phyloP scores from a whole-genome alignment of 1,140 invertebrate species.

The Tachypleus tridentatus region DNA sequence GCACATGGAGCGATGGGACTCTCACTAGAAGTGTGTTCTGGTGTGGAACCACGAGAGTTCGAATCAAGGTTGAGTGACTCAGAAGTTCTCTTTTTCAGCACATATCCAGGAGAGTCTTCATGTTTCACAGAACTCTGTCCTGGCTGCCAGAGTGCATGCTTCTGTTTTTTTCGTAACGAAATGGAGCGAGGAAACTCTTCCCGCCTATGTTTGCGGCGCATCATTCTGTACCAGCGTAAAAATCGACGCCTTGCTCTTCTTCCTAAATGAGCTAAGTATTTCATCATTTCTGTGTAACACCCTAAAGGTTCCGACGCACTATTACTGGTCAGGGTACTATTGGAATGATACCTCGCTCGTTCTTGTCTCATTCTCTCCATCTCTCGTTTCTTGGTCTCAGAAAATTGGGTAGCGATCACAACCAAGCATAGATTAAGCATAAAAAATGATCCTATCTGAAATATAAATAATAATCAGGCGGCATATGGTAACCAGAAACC shows the following conservation, averaged over 20 bases:
- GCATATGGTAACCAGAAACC: too few relatives aligned
- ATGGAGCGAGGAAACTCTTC: constrained; percentile 7
- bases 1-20: constrained; percentile 34
- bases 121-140: constrained; percentile 13
- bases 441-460: constrained; percentile 99
- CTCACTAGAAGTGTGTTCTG: too few relatives aligned
- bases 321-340: constrained; percentile 80
- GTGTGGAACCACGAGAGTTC: too few relatives aligned
- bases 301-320: constrained; percentile 82
- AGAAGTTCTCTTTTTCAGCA: too few relatives aligned
- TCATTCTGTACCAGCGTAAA: constrained; percentile 62
- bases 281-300: constrained; percentile 92
- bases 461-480: constrained; percentile 19
- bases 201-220: constrained; percentile 34
- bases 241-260: constrained; percentile 66
- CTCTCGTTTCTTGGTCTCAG: constrained; percentile 98
- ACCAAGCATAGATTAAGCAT: constrained; percentile 99
- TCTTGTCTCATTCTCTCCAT: constrained; percentile 98
- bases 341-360: constrained; percentile 71
- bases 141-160: constrained; percentile 7
- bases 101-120: too few relatives aligned
- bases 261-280: constrained; percentile 86
- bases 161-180: constrained; percentile 1
- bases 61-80: too few relatives aligned
- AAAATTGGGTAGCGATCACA: constrained; percentile 99